A percentile compares a stretch with the other conserved stretches of the same genome.
Conservation (phyloP, 2,888 invertebrate species). For the Lithosia quadra region DNA sequence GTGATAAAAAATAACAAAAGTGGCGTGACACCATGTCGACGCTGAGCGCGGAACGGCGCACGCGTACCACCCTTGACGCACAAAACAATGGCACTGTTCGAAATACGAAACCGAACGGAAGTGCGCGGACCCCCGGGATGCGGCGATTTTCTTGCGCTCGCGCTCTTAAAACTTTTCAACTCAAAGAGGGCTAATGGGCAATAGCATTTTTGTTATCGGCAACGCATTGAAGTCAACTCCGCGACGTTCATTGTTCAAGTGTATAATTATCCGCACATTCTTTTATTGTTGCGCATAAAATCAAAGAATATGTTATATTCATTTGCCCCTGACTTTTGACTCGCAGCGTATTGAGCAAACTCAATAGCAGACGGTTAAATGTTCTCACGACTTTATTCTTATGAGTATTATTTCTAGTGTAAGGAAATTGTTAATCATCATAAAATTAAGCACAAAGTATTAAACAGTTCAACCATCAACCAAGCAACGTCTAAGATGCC, state of each 20-base stretch:
- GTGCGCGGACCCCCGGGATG: constrained; percentile 81
- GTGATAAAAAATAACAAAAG: constrained; percentile 47
- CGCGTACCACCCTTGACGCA: constrained; percentile 71
- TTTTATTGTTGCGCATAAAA: constrained; percentile 80
- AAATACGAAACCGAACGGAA: constrained; percentile 84
- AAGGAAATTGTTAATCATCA: not conserved
- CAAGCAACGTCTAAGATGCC: not conserved
- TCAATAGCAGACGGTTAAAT: constrained; percentile 84
- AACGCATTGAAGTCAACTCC: constrained; percentile 79
- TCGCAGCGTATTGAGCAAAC: constrained; percentile 75
- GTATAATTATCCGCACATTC: constrained; percentile 82
- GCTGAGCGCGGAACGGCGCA: constrained; percentile 42
- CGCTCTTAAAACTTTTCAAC: constrained; percentile 67
- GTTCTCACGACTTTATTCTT: constrained; percentile 79
- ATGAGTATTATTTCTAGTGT: constrained; percentile 47
- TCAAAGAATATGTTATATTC: constrained; percentile 84
- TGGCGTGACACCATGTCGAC: constrained; percentile 44
- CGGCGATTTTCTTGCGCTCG: constrained; percentile 82
- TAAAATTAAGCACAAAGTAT: not conserved
- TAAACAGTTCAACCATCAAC: not conserved
- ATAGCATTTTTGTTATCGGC: constrained; percentile 74
- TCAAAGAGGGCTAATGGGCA: constrained; percentile 75
- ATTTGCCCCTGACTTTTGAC: constrained; percentile 83
- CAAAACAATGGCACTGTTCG: constrained; percentile 74
- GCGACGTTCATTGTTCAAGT: constrained; percentile 79